Base-by-base conservation (phyloP, 2,888 invertebrate genomes). In the Carcina quercana region DNA sequence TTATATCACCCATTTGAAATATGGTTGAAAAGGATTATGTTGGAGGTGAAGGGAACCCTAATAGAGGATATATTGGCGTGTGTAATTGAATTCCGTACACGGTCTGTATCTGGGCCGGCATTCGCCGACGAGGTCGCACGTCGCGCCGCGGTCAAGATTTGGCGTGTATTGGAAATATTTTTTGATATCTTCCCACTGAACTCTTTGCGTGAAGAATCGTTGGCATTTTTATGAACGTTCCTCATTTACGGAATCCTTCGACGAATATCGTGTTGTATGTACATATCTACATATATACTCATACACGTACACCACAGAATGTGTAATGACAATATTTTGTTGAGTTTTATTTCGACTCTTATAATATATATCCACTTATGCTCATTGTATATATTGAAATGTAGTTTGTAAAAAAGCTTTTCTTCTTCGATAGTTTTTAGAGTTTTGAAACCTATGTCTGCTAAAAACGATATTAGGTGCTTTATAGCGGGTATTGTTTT, bases 41-140 rank as follows among this genome's bases (percentile, higher is more conserved):
- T 32, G 21, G 21, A 22, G 15, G 33, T 41, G 27, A 24, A 39
- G 37, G 38, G 50, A 59, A 57, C 53, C 60, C 59, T 59, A 59
- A 62, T 60, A 56, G 44, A 45, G 43, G 54, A 46, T 59, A 54
- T 56, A 59, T 56, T 56, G 53, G 57, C 57, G 60, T 54, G 45
- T 46, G 54, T 79, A 78, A 79, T 73, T 69, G 73, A 74, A 80
- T 80, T 74, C 72, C 60, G 50, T 56, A 59, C 66, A 69, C 60
- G 63, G 51, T 44, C 43, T 51, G 55, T 57, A 57, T 57, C 55
- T 56, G 47, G 43, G 36, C 56, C 50, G 60, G 50, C 50, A 66
- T 69, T 53, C 59, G 37, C 33, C 43, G 38, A 47, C 65, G 59
- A 50, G 59, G 53, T 50, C 48, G 47, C 68, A 70, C 71, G 70